Conservation (phyloP, 2,888 invertebrate genomes). For the Drosophila kuntzei region DNA sequence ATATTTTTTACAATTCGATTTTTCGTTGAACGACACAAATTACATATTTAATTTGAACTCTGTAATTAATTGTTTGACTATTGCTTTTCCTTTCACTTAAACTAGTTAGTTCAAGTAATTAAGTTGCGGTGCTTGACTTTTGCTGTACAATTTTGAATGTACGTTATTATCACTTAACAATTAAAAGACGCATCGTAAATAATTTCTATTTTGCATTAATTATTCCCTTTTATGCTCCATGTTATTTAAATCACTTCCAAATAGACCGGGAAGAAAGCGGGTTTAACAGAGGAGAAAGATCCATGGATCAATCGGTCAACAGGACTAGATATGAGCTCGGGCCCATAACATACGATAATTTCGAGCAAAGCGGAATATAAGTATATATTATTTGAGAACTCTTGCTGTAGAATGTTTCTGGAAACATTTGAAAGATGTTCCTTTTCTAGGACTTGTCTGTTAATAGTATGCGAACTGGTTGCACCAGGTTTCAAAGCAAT, state of each 20-base stretch:
- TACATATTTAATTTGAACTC: slow-evolving; percentile 7
- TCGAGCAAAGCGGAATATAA: slow-evolving; percentile 3
- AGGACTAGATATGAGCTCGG: background rate
- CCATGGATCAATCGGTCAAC: background rate
- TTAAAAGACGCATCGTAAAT: slow-evolving; percentile 13
- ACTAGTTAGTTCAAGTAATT: background rate
- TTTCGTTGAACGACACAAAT: slow-evolving; percentile 52
- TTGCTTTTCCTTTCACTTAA: slow-evolving; percentile 20
- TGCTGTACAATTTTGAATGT: slow-evolving; percentile 22
- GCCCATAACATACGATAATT: background rate
- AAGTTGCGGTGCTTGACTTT: slow-evolving; percentile 29
- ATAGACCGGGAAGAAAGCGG: background rate
- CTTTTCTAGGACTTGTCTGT: background rate
- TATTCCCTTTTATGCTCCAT: background rate
- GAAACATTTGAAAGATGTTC: background rate
- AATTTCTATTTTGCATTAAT: slow-evolving; percentile 15
- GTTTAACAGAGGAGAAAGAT: background rate
- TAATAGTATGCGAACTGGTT: background rate
- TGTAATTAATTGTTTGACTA: slow-evolving; percentile 12
- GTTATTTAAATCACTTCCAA: background rate
- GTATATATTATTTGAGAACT: background rate
- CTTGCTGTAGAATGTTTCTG: background rate
- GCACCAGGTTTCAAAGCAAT: background rate
- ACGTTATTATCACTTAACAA: slow-evolving; percentile 35
- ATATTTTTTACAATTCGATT: slow-evolving; percentile 27